Evolutionary conservation across 2,797 vertebrate species (phyloP).

Genomic region (Anas acuta): DNA sequence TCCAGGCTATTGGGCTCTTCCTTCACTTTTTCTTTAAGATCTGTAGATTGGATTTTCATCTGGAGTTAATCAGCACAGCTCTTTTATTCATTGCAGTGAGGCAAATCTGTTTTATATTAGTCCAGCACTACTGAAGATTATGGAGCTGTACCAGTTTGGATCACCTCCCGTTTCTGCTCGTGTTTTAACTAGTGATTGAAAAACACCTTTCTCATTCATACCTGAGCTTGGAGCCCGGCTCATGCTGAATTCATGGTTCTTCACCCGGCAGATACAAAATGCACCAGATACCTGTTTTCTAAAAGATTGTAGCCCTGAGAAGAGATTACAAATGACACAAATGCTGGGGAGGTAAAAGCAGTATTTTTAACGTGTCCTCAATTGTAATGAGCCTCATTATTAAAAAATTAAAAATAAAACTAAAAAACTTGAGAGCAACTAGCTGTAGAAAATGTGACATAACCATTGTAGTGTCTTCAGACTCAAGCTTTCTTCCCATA

Average conservation of each 20-base stretch:
- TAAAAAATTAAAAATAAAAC: not conserved
- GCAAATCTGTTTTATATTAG: not conserved
- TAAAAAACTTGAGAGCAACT: not conserved
- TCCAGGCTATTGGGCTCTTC: not conserved
- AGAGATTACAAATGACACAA: not conserved
- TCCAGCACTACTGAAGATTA: not conserved
- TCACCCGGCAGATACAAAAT: not conserved
- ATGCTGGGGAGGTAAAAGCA: not conserved
- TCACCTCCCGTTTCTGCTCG: not conserved
- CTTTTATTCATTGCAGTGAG: not conserved
- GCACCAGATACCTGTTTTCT: not conserved
- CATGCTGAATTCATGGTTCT: not conserved
- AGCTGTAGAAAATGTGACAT: not conserved
- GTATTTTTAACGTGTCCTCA: not conserved
- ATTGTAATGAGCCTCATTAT: not conserved
- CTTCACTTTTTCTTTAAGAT: not conserved
- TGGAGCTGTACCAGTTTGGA: not conserved
- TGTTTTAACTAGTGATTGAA: not conserved
- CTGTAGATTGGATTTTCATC: not conserved
- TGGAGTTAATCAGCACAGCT: not conserved
- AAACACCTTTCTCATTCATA: not conserved
- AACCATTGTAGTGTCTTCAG: not conserved
- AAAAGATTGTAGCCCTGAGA: not conserved
- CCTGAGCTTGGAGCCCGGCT: not conserved
- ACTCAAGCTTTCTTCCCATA: not conserved